Evolutionary conservation across 2,888 invertebrate species (phyloP).

Genomic region (Synanthedon andrenaeformis): DNA sequence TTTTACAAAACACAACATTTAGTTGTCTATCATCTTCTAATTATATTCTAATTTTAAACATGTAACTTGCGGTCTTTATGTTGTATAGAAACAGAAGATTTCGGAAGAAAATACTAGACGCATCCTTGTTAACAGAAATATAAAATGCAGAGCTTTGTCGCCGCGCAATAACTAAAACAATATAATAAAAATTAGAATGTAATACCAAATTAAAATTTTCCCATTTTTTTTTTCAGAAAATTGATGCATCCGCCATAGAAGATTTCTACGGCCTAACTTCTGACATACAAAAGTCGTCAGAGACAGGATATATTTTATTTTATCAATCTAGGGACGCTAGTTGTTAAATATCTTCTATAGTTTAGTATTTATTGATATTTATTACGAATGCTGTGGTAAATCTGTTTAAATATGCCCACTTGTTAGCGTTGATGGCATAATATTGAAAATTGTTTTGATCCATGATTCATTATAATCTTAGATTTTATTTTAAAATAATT

Average conservation of each 20-base stretch:
- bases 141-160: no score
- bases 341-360: conserved; percentile 65
- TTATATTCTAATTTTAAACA: no score
- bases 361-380: conserved; percentile 44
- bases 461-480: conserved; percentile 1
- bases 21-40: no score
- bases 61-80: no score
- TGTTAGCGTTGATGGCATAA: not conserved
- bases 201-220: no score
- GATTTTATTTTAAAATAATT: conserved; percentile 1
- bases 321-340: conserved; percentile 91
- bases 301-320: conserved; percentile 99
- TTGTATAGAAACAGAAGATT: no score
- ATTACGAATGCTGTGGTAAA: conserved; percentile 23
- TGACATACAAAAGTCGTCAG: conserved; percentile 98
- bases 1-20: no score
- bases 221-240: conserved; percentile 80
- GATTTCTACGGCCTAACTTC: conserved; percentile 99
- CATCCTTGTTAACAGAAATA: no score
- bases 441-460: conserved; percentile 2
- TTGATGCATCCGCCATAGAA: conserved; percentile 98
- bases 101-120: no score
- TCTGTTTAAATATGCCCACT: not conserved
- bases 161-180: no score
- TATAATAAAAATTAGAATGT: no score